phyloP scores from a whole-genome alignment of 2,797 vertebrate genomes.

The Syncerus caffer region DNA sequence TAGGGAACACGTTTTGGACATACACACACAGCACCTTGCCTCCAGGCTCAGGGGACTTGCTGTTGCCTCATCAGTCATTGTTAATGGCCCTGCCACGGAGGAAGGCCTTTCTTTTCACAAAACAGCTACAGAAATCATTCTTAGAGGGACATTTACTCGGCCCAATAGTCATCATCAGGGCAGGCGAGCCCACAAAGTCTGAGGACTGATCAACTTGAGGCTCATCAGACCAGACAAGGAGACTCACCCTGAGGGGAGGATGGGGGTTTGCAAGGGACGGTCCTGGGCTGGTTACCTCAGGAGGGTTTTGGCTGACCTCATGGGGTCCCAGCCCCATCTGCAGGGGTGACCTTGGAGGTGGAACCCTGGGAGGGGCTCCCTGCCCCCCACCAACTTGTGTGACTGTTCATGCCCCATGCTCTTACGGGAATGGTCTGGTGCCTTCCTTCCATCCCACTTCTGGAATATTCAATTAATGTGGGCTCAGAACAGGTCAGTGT shows the following conservation, averaged over 20 bases:
- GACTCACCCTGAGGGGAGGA: not conserved
- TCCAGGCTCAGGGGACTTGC: not conserved
- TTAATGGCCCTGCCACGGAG: not conserved
- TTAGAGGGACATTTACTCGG: conserved; percentile 58
- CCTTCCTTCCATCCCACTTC: not conserved
- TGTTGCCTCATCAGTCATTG: conserved; percentile 25
- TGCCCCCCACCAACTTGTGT: fast-evolving
- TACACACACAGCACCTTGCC: conserved; percentile 28
- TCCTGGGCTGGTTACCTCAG: not conserved
- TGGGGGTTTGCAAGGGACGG: not conserved
- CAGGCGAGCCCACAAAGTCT: not conserved
- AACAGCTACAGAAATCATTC: not conserved
- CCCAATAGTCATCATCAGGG: not conserved
- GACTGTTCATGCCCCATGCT: fast-evolving
- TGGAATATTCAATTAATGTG: not conserved
- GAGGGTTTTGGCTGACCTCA: fast-evolving
- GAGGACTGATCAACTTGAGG: not conserved
- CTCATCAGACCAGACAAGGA: not conserved
- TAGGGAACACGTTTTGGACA: conserved; percentile 47
- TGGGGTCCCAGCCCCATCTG: fast-evolving
- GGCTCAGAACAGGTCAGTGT: fast-evolving
- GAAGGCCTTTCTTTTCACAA: conserved; percentile 46
- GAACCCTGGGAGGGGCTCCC: not conserved
- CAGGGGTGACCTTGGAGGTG: fast-evolving
- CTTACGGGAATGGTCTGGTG: fast-evolving